These are phyloP conservation scores for Telmatherina bonti DNA, from an alignment of 2,797 vertebrate species.

Conservation along the genomic window DNA sequence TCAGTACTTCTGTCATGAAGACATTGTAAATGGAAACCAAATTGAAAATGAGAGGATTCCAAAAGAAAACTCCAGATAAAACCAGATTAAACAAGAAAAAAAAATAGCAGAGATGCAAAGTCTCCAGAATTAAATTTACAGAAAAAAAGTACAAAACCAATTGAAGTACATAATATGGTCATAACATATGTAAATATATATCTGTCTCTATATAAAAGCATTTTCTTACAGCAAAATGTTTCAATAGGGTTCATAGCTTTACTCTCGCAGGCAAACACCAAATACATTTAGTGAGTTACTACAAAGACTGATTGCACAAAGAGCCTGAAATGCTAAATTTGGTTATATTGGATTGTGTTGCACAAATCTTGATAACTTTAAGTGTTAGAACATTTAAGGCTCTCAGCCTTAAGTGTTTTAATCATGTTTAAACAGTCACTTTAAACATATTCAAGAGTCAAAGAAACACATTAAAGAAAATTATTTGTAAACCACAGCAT, in stretches of 20 bases:
- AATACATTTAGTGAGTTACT: slow-evolving; percentile 78
- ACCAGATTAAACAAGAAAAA: slow-evolving; percentile 80
- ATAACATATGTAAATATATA: slow-evolving; percentile 55
- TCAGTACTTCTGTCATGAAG: slow-evolving; percentile 78
- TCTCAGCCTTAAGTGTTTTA: too few species aligned
- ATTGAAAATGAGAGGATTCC: slow-evolving; percentile 77
- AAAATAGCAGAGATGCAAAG: slow-evolving; percentile 63
- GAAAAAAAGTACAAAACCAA: slow-evolving; percentile 66
- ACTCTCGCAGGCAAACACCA: slow-evolving; percentile 85
- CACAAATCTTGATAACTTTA: slow-evolving; percentile 67
- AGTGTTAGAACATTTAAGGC: slow-evolving; percentile 27
- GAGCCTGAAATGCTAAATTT: slow-evolving; percentile 63
- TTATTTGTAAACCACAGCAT: not conserved
- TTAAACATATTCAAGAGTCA: slow-evolving; percentile 13
- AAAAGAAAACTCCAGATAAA: slow-evolving; percentile 81
- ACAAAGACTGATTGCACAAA: slow-evolving; percentile 82
- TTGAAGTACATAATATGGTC: slow-evolving; percentile 66
- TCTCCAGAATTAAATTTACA: slow-evolving; percentile 71
- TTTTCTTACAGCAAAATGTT: slow-evolving; percentile 75
- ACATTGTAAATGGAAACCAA: slow-evolving; percentile 74
- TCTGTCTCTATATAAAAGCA: slow-evolving; percentile 52
- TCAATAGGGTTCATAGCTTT: slow-evolving; percentile 93
- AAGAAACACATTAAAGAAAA: slow-evolving; percentile 14
- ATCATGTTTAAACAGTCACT: too few species aligned
- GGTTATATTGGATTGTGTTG: slow-evolving; percentile 58